phyloP scores from a whole-genome alignment of 2,888 invertebrate species.

The Andrena fulva region DNA sequence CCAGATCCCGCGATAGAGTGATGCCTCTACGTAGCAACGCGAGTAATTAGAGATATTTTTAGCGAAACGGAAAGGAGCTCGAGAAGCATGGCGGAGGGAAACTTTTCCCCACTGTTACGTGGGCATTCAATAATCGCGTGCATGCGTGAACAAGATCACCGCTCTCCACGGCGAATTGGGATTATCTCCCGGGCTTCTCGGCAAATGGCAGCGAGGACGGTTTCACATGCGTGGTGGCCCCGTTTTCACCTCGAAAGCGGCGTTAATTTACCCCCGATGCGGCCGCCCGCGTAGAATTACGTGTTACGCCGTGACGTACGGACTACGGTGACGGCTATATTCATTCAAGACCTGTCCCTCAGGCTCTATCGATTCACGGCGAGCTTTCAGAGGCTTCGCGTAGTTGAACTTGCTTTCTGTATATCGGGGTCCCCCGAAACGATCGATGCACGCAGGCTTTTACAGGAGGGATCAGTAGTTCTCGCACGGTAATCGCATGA shows the following conservation, averaged over 20 bases:
- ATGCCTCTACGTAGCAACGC: slow-evolving; percentile 17
- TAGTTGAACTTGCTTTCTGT: slow-evolving; percentile 63
- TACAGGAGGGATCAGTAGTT: slow-evolving; percentile 27
- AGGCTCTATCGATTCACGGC: slow-evolving; percentile 70
- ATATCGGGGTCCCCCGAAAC: slow-evolving; percentile 9
- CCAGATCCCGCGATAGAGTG: not conserved
- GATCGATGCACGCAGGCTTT: slow-evolving; percentile 27
- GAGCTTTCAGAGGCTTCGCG: slow-evolving; percentile 71
- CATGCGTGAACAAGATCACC: slow-evolving; percentile 9
- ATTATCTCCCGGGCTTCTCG: slow-evolving; percentile 18
- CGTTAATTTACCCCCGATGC: slow-evolving; percentile 42
- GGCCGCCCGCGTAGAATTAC: slow-evolving; percentile 27
- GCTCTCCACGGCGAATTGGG: not conserved
- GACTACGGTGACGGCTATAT: slow-evolving; percentile 55
- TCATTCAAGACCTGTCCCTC: slow-evolving; percentile 62
- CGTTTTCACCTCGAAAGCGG: slow-evolving; percentile 30
- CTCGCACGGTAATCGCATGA: slow-evolving; percentile 44
- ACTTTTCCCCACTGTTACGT: not conserved
- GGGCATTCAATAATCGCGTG: slow-evolving; percentile 36
- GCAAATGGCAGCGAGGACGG: slow-evolving; percentile 18
- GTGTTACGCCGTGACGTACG: slow-evolving; percentile 28
- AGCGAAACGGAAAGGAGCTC: slow-evolving; percentile 14
- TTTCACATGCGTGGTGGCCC: slow-evolving; percentile 57
- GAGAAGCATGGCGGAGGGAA: not conserved
- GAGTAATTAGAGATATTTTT: slow-evolving; percentile 29